Evolutionary conservation across 2,797 vertebrate species (phyloP).

Genomic region (Pogoniulus pusillus): DNA sequence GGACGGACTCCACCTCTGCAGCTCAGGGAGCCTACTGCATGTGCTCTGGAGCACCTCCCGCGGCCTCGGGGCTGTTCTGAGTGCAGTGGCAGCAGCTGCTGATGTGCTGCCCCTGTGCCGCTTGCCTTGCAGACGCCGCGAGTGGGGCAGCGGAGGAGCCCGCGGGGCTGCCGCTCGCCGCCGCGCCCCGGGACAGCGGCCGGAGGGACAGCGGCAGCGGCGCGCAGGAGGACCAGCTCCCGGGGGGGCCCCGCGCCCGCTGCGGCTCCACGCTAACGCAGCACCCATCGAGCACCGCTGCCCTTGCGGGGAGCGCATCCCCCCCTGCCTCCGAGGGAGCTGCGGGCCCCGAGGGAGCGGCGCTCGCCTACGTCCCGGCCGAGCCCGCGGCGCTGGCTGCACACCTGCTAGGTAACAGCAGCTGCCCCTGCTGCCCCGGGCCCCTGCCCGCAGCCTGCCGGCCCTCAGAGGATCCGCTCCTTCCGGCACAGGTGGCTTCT

Average conservation of each 20-base stretch:
- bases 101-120: neutral
- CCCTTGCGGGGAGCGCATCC: neutral
- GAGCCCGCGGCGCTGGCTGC: constrained; percentile 67
- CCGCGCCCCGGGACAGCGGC: neutral
- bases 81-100: neutral
- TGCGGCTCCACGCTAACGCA: constrained; percentile 52
- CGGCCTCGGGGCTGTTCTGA: neutral
- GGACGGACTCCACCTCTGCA: no score
- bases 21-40: neutral
- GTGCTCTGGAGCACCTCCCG: no score
- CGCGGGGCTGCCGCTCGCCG: neutral
- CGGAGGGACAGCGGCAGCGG: constrained; percentile 59
- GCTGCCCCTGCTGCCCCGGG: constrained; percentile 46
- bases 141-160: neutral
- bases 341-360: neutral
- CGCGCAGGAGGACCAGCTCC: constrained; percentile 61
- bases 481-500: no score
- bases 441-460: neutral
- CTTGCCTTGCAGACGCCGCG: constrained; percentile 47
- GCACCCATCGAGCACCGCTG: constrained; percentile 20
- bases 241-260: neutral
- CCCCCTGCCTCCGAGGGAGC: neutral
- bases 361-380: constrained; percentile 53
- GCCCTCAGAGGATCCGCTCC: neutral
- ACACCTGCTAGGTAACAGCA: constrained; percentile 63